phyloP scores from a whole-genome alignment of 2,797 vertebrate species.

The Euphonia xanthogaster region DNA sequence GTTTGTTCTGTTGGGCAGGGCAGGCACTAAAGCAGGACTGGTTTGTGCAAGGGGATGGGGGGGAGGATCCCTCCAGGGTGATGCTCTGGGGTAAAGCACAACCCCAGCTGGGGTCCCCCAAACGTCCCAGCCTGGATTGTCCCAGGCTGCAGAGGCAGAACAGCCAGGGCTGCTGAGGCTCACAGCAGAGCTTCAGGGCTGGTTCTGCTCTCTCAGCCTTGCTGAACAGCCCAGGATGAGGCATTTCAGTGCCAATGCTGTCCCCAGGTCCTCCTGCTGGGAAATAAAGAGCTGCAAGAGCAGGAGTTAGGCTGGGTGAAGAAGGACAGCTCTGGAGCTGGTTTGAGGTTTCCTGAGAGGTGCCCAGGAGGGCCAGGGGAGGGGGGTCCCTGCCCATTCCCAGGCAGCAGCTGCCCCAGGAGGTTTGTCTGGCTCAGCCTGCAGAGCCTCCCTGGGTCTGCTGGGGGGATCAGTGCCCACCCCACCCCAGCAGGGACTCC shows the following conservation, averaged over 20 bases:
- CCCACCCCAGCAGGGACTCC: background rate
- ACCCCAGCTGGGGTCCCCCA: background rate
- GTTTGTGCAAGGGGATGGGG: background rate
- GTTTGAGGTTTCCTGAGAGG: background rate
- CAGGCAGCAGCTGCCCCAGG: background rate
- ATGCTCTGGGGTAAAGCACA: background rate
- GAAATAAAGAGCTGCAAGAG: background rate
- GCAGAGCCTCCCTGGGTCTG: background rate
- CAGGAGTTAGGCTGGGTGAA: background rate
- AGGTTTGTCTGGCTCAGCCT: background rate
- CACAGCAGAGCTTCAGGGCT: background rate
- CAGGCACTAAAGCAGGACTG: background rate
- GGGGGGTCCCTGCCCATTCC: rapidly evolving
- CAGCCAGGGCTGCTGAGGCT: background rate
- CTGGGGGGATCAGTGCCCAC: background rate
- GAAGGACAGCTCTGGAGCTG: background rate
- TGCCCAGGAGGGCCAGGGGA: background rate
- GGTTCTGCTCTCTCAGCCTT: background rate
- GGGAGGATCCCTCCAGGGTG: background rate
- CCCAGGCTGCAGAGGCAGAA: background rate
- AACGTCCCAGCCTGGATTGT: background rate
- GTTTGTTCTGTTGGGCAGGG: constrained; percentile 20
- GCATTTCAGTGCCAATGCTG: background rate
- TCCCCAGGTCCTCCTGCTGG: background rate
- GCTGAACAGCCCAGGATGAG: background rate